phyloP scores from a whole-genome alignment of 2,888 invertebrate species.

The Crematogaster levior region DNA sequence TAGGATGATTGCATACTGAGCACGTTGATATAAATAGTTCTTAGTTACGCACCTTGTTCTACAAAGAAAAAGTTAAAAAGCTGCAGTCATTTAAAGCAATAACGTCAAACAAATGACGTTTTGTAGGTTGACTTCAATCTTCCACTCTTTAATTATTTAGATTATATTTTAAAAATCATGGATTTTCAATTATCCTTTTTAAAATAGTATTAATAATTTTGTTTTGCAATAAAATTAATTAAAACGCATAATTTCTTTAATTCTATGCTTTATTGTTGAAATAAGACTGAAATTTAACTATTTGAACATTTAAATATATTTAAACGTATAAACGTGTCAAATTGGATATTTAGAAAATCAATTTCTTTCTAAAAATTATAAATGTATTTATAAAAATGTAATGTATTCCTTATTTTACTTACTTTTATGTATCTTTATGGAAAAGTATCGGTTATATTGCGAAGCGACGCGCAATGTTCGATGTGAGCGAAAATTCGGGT shows the following conservation, averaged over 20 bases:
- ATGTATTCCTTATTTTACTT: neutral
- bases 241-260: neutral
- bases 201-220: neutral
- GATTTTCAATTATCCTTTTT: neutral
- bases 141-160: neutral
- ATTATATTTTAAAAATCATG: neutral
- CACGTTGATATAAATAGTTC: conserved; percentile 45
- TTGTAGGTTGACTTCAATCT: neutral
- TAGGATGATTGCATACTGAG: conserved; percentile 51
- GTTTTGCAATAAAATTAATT: neutral
- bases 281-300: neutral
- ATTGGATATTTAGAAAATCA: neutral
- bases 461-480: too few species aligned
- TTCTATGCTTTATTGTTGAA: neutral
- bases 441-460: neutral
- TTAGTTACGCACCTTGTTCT: conserved; percentile 28
- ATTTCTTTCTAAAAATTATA: neutral
- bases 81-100: conserved; percentile 1
- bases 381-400: neutral
- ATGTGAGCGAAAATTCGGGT: neutral
- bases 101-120: too few species aligned
- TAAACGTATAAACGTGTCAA: neutral
- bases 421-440: neutral
- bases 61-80: conserved; percentile 15
- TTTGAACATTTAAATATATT: neutral